Evolutionary conservation across 2,113 vertebrate genomes (phyloP), one percentile per base, ranked within the genome.

Genomic region (Hyperopisus bebe): DNA sequence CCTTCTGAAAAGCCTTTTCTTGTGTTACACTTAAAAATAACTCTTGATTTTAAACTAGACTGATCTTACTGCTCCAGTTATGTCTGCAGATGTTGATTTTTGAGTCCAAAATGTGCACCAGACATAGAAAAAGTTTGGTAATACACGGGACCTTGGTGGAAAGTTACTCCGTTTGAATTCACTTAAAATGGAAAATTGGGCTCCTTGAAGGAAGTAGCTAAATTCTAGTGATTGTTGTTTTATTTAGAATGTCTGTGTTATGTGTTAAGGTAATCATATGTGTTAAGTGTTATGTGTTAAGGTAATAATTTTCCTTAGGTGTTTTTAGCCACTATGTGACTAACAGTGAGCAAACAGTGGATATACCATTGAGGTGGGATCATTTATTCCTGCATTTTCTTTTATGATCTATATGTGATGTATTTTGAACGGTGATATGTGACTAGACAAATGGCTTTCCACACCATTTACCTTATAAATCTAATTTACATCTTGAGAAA

Each of bases 1-100:
- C 42, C 9, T 19, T 19, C 31, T 62, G 53, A 62, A 39, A 27
- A 88, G 31, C 31, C n/a, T 24, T 42, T 62, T 88, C 48, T 62
- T 21, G 35, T 24, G 53, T 88, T 86, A 86, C 46, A 84, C 82
- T 84, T 84, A 84, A 84, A 46, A 84, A 84, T 84, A 87, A 55
- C 48, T 87, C n/a, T 87, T n/a, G 47, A 87, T 62, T 88, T 66
- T 58, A n/a, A 66, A 44, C 53, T 13, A 21, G 39, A 35, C 50
- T 66, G 55, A 88, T 35, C 53, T 39, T n/a, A 44, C 51, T 44
- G 39, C 55, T 66, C 55, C 58, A 39, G 31, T 88, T 58, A 17
- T 88, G 31, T n/a, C 21, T 51, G 48, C 55, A 88, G 27, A 87
- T 53, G 53, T 44, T 88, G 51, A 62, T 62, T 66, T 58, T 88